Percentiles rank a stretch among this genome's conserved stretches.
Evolutionary conservation across 2,113 vertebrate genomes (phyloP).

Genomic region (Andinoacara biseriatus): DNA sequence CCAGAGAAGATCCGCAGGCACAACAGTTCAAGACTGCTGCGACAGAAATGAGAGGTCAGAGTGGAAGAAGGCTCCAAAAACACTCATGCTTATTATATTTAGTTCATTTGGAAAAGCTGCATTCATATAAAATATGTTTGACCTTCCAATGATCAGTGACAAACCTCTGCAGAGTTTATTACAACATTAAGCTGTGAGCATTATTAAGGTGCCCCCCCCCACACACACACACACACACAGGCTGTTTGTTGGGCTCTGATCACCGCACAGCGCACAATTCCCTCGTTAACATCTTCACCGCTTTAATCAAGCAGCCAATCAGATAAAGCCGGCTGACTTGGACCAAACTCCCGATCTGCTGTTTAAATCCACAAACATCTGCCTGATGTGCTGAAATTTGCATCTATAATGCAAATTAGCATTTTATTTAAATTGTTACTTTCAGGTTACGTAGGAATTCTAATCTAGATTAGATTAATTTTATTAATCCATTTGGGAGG

Average conservation of each 20-base stretch:
- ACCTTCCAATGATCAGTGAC: not conserved
- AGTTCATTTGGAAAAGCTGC: not conserved
- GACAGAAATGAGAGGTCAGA: not conserved
- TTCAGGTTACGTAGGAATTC: conserved; percentile 22
- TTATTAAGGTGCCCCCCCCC: no score
- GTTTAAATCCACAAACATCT: not conserved
- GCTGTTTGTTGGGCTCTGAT: not conserved
- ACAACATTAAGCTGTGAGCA: not conserved
- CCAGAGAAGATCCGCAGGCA: not conserved
- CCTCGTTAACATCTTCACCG: not conserved
- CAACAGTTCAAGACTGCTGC: not conserved
- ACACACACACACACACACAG: no score
- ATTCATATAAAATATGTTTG: no score
- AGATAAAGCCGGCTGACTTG: not conserved
- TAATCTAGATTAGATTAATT: no score
- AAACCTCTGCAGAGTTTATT: not conserved
- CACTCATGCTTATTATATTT: not conserved
- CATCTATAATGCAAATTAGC: no score
- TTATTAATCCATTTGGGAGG: no score
- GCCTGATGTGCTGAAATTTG: not conserved
- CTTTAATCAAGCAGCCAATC: not conserved
- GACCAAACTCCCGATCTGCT: not conserved
- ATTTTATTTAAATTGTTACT: not conserved
- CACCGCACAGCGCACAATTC: not conserved
- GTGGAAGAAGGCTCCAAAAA: not conserved